Percentiles rank a stretch among this genome's conserved stretches.
These are phyloP conservation scores for Halichoerus grypus DNA, from an alignment of 2,113 vertebrate species.

Conservation along the genomic window DNA sequence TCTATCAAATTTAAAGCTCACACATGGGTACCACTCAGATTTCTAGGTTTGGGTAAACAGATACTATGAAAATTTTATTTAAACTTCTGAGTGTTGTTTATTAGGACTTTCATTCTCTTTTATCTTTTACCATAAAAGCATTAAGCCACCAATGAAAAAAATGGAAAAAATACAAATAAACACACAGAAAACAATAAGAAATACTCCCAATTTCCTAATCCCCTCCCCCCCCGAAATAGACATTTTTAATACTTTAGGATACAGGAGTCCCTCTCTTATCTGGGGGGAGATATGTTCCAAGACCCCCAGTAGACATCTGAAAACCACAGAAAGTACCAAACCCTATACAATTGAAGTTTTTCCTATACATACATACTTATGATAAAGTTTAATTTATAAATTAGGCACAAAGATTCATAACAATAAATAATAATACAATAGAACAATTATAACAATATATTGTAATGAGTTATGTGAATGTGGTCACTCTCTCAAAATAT, in stretches of 20 bases:
- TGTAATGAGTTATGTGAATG: background rate
- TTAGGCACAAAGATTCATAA: background rate
- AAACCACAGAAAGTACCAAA: background rate
- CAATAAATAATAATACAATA: background rate
- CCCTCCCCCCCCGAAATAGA: background rate
- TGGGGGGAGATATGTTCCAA: background rate
- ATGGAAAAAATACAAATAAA: background rate
- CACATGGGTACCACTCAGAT: background rate
- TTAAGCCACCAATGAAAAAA: background rate
- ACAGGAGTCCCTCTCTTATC: background rate
- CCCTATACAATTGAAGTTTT: background rate
- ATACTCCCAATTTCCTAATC: background rate
- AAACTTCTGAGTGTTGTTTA: background rate
- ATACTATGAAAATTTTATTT: background rate
- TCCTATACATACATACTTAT: background rate
- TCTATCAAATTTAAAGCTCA: background rate
- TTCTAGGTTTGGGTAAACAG: background rate
- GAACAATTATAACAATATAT: background rate
- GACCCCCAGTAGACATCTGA: background rate
- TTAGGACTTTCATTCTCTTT: background rate
- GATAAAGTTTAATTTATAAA: background rate
- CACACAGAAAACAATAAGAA: slow-evolving; percentile 35
- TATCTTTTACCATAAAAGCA: background rate
- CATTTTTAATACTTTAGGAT: background rate
- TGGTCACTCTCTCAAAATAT: background rate